Base-by-base conservation (phyloP, 2,797 vertebrate genomes). In the Coracias cyanogaster region DNA sequence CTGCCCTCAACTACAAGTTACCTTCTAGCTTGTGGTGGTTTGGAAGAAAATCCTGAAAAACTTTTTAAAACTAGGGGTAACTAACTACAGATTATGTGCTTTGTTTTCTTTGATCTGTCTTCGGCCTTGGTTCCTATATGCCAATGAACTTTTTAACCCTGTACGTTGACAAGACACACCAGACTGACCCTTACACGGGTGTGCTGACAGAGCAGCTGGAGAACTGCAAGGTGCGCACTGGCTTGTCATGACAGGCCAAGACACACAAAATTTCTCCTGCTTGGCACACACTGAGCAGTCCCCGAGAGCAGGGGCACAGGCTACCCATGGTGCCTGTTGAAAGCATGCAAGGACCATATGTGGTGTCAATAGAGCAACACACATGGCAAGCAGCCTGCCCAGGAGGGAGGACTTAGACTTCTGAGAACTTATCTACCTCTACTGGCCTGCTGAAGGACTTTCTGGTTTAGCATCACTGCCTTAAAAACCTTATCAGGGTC, bases 341-440 rank as follows among this genome's bases (percentile, higher is more conserved):
- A 60, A 60, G 21, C 21, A 13, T 0, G 0, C 35, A 49, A 55
- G 37, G 49, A 29, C n/a, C 43, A 33, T 0, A 1, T 3, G 0
- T 21, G 43, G 8, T 31, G 33, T 45, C 70, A 55, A 8, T 9
- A 37, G 0, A 1, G 43, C 33, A 17, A 43, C 48, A 15, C 28
- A 49, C n/a, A 31, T 1, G 9, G 37, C 55, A 82, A 70, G 43
- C 37, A 73, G 41, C 18, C 26, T 41, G 33, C 24, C 33, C 29
- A 58, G 58, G 39, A 71, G 10, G 20, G 35, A 49, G 24, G 16
- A 29, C 26, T 72, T 51, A n/a, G 18, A 43, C 35, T 80, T 72
- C 58, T 49, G 46, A 66, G 31, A 71, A 43, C 43, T 41, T 4
- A 8, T 1, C 58, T 60, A 14, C 20, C 12, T 33, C 28, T 58